Conservation (phyloP, 2,797 vertebrate genomes). For the Megaceryle alcyon region DNA sequence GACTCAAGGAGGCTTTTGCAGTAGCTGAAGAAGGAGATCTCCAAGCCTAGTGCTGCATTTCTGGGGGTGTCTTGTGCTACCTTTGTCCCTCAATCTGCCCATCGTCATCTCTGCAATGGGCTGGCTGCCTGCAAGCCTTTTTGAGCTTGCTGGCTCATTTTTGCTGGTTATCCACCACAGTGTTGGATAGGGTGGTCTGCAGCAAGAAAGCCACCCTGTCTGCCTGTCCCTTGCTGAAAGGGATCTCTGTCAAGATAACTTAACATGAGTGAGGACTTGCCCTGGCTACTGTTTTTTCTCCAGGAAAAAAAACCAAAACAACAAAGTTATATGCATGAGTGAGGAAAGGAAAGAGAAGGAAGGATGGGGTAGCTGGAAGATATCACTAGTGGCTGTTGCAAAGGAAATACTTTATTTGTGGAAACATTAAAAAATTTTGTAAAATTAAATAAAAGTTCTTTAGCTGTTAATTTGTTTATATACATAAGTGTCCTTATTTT, state of each 20-base stretch:
- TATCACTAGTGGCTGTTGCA: not conserved
- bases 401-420: not conserved
- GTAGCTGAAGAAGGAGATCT: not conserved
- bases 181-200: not conserved
- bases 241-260: accelerated
- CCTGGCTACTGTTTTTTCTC: not conserved
- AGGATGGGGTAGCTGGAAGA: not conserved
- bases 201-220: not conserved
- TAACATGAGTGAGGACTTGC: not conserved
- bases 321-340: not conserved
- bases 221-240: not conserved
- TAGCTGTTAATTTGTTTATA: not conserved
- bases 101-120: accelerated
- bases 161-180: not conserved
- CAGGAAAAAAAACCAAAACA: not conserved
- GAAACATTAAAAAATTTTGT: not conserved
- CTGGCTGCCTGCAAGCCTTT: not conserved
- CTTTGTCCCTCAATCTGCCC: not conserved
- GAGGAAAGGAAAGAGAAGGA: not conserved
- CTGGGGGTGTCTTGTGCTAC: not conserved
- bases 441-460: not conserved
- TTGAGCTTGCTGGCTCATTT: not conserved
- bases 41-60: not conserved
- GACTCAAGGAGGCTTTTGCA: not conserved
- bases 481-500: not conserved